Evolutionary conservation across 2,888 invertebrate genomes (phyloP).

Genomic region (Chouioia cunea): DNA sequence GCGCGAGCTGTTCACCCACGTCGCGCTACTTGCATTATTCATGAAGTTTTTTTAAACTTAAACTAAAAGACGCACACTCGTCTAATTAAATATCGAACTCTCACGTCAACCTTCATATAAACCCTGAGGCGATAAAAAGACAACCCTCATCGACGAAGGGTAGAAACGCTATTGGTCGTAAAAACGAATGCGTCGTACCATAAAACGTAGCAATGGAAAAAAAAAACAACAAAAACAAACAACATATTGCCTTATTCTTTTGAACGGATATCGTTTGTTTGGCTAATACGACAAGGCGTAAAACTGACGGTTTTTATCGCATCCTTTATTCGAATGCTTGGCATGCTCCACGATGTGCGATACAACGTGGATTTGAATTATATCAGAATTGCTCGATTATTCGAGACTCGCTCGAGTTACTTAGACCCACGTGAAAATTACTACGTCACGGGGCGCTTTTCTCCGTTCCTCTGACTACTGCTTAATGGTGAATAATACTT

Average conservation of each 20-base stretch:
- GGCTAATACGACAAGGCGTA: neutral
- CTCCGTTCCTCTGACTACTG: neutral
- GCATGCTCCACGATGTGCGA: constrained; percentile 2
- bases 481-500: no score
- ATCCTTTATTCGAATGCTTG: neutral
- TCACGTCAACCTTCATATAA: neutral
- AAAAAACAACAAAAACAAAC: constrained; percentile 16
- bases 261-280: neutral
- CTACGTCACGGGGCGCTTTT: neutral
- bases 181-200: neutral
- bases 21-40: constrained; percentile 27
- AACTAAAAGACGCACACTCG: constrained; percentile 11
- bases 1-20: neutral
- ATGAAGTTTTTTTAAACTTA: neutral
- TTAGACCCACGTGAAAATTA: neutral
- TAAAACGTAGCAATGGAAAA: neutral
- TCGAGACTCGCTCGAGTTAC: constrained; percentile 18
- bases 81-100: constrained; percentile 14
- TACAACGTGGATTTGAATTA: constrained; percentile 2
- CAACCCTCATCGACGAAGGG: neutral
- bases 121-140: neutral
- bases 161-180: neutral
- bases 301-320: neutral
- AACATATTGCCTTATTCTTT: neutral
- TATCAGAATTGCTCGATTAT: constrained; percentile 23